These are phyloP conservation scores for Cyclura pinguis DNA, from an alignment of 2,797 vertebrate species.

Conservation along the genomic window DNA sequence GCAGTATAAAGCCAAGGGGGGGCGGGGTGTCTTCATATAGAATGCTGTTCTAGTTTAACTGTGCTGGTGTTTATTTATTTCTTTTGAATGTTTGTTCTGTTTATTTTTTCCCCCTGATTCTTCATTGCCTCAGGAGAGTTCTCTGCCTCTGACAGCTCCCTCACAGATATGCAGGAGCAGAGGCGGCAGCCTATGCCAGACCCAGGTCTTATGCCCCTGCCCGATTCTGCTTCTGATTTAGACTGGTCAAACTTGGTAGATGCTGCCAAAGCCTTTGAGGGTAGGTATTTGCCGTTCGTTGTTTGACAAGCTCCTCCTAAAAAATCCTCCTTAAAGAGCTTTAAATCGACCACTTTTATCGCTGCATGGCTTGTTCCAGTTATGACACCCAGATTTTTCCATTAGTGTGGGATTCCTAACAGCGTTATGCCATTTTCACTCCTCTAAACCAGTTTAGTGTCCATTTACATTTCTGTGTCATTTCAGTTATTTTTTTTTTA, in stretches of 20 bases:
- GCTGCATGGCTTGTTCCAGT: constrained; percentile 24
- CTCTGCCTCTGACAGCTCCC: constrained; percentile 89
- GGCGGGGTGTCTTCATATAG: not conserved
- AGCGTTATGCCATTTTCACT: not conserved
- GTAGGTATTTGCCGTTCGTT: constrained; percentile 77
- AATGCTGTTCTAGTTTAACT: not conserved
- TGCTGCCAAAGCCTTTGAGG: constrained; percentile 97
- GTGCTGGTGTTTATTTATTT: not conserved
- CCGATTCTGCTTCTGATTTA: constrained; percentile 90
- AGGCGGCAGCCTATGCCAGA: constrained; percentile 88
- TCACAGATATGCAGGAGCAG: constrained; percentile 88
- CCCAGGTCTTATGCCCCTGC: constrained; percentile 93
- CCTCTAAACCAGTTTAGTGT: not conserved
- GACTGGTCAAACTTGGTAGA: constrained; percentile 98
- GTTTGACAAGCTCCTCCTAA: constrained; percentile 1
- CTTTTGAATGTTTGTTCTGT: constrained; percentile 2
- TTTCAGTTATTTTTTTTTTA: not conserved
- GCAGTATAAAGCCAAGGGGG: not conserved
- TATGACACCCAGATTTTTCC: constrained; percentile 36
- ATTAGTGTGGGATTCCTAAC: not conserved
- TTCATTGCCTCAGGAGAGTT: constrained; percentile 86
- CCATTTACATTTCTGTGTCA: not conserved
- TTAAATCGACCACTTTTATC: constrained; percentile 22
- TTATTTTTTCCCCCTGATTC: not conserved
- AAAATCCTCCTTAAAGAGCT: not conserved